Conservation (phyloP, 2,888 invertebrate species). For the Calameuta pallipes region DNA sequence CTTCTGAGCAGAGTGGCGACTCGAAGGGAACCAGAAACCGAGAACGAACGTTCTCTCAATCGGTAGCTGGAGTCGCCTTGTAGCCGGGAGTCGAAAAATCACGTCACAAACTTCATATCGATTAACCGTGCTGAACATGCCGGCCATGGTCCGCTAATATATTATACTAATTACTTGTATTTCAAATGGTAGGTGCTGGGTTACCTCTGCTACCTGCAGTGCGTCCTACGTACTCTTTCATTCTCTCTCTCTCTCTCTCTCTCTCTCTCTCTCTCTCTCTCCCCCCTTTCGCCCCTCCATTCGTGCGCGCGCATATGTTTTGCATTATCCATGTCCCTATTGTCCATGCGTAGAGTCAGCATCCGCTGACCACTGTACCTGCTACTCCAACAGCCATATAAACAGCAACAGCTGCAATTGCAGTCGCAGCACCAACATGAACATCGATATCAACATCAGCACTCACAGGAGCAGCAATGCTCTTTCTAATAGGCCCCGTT, state of each 20-base stretch:
- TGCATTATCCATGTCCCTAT: background rate
- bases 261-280: background rate
- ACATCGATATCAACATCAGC: too few relatives aligned
- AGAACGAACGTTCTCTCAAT: too few relatives aligned
- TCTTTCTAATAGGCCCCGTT: background rate
- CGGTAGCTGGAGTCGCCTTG: too few relatives aligned
- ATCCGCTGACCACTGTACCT: background rate
- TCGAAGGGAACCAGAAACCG: too few relatives aligned
- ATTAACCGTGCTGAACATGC: conserved; percentile 43
- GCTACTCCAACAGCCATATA: background rate
- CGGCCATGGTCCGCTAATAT: conserved; percentile 45
- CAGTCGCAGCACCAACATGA: too few relatives aligned
- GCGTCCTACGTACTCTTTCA: conserved; percentile 16
- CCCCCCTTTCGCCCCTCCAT: too few relatives aligned
- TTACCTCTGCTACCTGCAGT: conserved; percentile 30
- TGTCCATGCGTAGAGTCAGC: background rate
- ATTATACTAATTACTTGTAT: conserved; percentile 61
- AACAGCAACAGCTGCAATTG: too few relatives aligned
- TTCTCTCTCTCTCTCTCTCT: too few relatives aligned
- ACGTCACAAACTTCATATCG: conserved; percentile 30
- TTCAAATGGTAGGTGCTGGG: conserved; percentile 38
- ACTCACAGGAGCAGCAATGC: too few relatives aligned
- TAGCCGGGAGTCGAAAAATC: too few relatives aligned
- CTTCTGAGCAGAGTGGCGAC: too few relatives aligned
- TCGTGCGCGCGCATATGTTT: background rate